phyloP scores from a whole-genome alignment of 2,113 vertebrate genomes.

The Erinaceus europaeus region DNA sequence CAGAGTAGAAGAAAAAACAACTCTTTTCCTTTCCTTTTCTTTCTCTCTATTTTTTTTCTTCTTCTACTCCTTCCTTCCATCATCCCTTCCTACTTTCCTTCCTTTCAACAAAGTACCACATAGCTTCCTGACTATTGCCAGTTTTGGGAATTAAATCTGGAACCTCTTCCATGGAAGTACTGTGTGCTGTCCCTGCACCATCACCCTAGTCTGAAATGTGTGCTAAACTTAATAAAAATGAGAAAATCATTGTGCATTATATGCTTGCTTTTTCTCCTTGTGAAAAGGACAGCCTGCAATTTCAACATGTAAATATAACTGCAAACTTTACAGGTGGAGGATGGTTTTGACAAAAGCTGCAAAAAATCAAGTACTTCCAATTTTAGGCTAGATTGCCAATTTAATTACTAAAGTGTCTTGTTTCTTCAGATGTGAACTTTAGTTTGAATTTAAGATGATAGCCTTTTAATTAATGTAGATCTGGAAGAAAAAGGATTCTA shows the following conservation, averaged over 20 bases:
- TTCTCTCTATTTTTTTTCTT: too few species aligned
- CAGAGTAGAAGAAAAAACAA: not conserved
- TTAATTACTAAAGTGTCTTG: not conserved
- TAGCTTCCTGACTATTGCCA: too few species aligned
- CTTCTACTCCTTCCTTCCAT: too few species aligned
- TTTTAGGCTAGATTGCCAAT: not conserved
- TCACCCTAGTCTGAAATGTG: not conserved
- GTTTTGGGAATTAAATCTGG: too few species aligned
- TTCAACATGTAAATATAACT: not conserved
- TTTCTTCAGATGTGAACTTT: not conserved
- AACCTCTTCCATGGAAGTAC: too few species aligned
- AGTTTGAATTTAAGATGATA: not conserved
- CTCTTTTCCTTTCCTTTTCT: too few species aligned
- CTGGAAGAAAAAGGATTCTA: not conserved
- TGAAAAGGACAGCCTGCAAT: not conserved
- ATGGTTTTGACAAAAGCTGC: not conserved
- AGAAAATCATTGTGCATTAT: constrained; percentile 21
- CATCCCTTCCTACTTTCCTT: too few species aligned
- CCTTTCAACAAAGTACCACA: too few species aligned
- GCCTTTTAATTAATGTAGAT: not conserved
- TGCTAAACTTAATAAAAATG: constrained; percentile 29
- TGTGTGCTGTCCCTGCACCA: too few species aligned
- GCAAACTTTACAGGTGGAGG: not conserved
- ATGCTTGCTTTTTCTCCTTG: not conserved
- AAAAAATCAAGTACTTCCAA: not conserved